Evolutionary conservation across 2,888 invertebrate species (phyloP).

Genomic region (Leptopilina syphax): DNA sequence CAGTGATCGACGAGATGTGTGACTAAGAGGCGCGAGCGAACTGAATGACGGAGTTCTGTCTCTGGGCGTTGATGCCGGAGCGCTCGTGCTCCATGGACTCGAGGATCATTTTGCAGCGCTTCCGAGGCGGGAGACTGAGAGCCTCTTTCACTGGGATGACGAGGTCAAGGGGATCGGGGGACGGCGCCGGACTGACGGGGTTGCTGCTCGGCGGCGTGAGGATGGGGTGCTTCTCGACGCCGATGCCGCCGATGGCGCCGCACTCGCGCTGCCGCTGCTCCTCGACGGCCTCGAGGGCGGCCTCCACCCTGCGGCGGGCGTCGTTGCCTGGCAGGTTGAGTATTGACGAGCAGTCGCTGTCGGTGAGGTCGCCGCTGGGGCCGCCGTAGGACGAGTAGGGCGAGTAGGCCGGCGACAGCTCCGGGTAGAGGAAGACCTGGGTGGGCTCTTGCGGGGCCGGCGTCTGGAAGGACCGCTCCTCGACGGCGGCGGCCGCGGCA

Average conservation of each 20-base stretch:
- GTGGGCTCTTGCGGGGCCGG: slow-evolving; percentile 67
- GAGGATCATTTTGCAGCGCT: slow-evolving; percentile 87
- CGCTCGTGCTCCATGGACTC: slow-evolving; percentile 81
- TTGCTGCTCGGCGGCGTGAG: slow-evolving; percentile 81
- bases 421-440: slow-evolving; percentile 63
- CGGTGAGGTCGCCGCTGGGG: slow-evolving; percentile 60
- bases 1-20: background rate
- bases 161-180: slow-evolving; percentile 79
- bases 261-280: slow-evolving; percentile 72
- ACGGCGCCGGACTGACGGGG: slow-evolving; percentile 79
- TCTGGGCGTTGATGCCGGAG: slow-evolving; percentile 69
- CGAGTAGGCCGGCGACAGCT: slow-evolving; percentile 61
- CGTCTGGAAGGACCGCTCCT: slow-evolving; percentile 62
- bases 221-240: slow-evolving; percentile 69
- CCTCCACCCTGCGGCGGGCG: slow-evolving; percentile 82
- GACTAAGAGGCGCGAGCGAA: slow-evolving; percentile 84
- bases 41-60: slow-evolving; percentile 88
- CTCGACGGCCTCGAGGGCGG: slow-evolving; percentile 80
- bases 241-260: slow-evolving; percentile 43
- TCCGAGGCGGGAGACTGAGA: slow-evolving; percentile 86
- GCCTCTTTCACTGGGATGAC: slow-evolving; percentile 79
- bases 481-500: slow-evolving; percentile 75
- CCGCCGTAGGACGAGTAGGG: slow-evolving; percentile 59
- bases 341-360: slow-evolving; percentile 64
- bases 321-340: slow-evolving; percentile 77